phyloP scores from a whole-genome alignment of 2,113 vertebrate species.

The Aspiorhynchus laticeps region DNA sequence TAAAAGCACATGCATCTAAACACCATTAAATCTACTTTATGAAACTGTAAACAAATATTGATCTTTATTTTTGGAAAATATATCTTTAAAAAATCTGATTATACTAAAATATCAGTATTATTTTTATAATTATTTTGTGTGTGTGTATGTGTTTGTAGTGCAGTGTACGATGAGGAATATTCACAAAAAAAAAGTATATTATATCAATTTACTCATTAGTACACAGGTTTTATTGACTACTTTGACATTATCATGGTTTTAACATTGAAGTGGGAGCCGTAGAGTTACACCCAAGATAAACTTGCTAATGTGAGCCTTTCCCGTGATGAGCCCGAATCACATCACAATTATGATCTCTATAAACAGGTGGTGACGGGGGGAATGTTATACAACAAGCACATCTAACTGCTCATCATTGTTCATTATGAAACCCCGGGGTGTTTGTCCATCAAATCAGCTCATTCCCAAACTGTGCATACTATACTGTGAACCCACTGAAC shows the following conservation, averaged over 20 bases:
- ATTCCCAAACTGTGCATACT: slow-evolving; percentile 8
- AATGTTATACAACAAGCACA: slow-evolving; percentile 26
- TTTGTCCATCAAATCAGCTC: background rate
- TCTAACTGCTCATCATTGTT: slow-evolving; percentile 9
- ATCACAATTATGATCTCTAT: slow-evolving; percentile 37
- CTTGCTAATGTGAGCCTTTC: slow-evolving; percentile 14
- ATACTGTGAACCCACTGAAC: slow-evolving; percentile 6
- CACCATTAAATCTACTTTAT: background rate
- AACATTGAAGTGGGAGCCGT: background rate
- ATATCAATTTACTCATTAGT: background rate
- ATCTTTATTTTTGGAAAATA: background rate
- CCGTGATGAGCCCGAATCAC: slow-evolving; percentile 18
- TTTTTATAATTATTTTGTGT: too few species aligned
- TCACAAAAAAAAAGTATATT: too few species aligned
- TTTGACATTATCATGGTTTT: background rate
- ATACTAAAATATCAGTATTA: too few species aligned
- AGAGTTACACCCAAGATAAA: slow-evolving; percentile 3
- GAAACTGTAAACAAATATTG: background rate
- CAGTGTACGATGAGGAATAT: background rate
- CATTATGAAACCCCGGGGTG: background rate
- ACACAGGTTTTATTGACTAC: background rate
- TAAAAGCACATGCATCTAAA: background rate
- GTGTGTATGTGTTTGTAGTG: background rate
- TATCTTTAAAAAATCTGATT: too few species aligned
- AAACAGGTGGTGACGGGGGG: slow-evolving; percentile 35